Percentiles rank a stretch among this genome's conserved stretches.
Evolutionary conservation across 2,888 invertebrate species (phyloP).

Genomic region (Epicampocera succincta): DNA sequence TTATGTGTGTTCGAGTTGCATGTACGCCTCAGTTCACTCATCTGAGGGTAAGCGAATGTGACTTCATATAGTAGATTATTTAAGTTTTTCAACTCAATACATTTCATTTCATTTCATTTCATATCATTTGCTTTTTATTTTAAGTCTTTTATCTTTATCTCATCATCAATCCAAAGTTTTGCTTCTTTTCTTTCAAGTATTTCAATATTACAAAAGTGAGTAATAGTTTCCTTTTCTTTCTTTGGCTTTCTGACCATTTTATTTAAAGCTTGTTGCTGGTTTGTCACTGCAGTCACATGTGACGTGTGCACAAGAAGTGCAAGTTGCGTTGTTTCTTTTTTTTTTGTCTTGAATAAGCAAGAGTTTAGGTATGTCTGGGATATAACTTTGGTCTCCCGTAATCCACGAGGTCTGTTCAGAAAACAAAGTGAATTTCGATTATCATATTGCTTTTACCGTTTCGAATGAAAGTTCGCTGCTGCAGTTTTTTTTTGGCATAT

Average conservation of each 20-base stretch:
- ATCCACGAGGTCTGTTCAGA: too few species aligned
- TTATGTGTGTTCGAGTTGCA: constrained; percentile 11
- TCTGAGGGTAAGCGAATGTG: constrained; percentile 29
- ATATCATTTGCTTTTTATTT: neutral
- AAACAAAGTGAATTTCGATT: too few species aligned
- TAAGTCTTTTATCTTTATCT: constrained; percentile 4
- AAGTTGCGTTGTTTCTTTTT: constrained; percentile 10
- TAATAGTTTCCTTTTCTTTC: constrained; percentile 9
- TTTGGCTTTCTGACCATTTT: constrained; percentile 26
- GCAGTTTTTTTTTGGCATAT: too few species aligned
- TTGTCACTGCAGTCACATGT: constrained; percentile 12
- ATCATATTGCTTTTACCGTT: too few species aligned
- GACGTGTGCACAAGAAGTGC: constrained; percentile 28
- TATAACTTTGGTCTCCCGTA: constrained; percentile 27
- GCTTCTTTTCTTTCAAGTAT: constrained; percentile 27
- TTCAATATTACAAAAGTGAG: constrained; percentile 35
- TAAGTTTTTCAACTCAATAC: constrained; percentile 28
- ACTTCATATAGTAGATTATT: constrained; percentile 15
- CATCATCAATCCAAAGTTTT: constrained; percentile 36
- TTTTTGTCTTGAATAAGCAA: too few species aligned
- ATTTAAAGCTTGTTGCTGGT: constrained; percentile 9
- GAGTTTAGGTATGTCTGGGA: constrained; percentile 4
- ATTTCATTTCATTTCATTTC: neutral
- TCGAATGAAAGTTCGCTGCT: too few species aligned
- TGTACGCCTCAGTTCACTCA: constrained; percentile 18